These are phyloP conservation scores for Camponotus pennsylvanicus DNA, from an alignment of 1,140 invertebrate genomes.

Conservation along the genomic window DNA sequence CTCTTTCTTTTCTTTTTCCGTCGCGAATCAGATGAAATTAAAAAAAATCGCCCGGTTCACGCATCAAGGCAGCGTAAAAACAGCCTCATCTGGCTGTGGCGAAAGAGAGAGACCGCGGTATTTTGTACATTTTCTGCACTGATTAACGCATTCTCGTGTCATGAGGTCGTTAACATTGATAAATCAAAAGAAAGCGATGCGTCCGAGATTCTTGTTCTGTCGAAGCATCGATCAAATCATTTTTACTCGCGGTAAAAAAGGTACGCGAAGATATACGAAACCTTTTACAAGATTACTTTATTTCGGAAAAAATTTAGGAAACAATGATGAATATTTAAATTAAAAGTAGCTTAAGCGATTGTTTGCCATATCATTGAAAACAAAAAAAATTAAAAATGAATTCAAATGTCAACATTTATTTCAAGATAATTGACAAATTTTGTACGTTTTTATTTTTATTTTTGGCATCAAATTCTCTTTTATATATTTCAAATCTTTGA, in stretches of 20 bases:
- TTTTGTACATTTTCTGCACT: slow-evolving; percentile 68
- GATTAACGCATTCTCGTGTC: slow-evolving; percentile 66
- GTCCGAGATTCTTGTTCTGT: slow-evolving; percentile 28
- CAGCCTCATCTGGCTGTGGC: slow-evolving; percentile 34
- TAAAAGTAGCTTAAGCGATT: too few relatives aligned
- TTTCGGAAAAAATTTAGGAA: too few relatives aligned
- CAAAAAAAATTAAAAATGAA: too few relatives aligned
- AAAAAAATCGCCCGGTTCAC: neutral
- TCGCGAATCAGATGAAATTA: slow-evolving; percentile 11
- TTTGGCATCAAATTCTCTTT: too few relatives aligned
- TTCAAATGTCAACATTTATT: too few relatives aligned
- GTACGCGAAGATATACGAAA: neutral
- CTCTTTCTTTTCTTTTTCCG: neutral
- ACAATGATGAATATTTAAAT: too few relatives aligned
- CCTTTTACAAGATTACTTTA: neutral
- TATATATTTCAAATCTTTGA: neutral
- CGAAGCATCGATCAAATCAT: slow-evolving; percentile 33
- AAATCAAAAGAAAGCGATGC: slow-evolving; percentile 63
- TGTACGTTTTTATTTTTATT: neutral
- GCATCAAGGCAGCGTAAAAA: slow-evolving; percentile 42
- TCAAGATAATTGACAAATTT: neutral
- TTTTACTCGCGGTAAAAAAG: slow-evolving; percentile 19
- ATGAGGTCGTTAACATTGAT: slow-evolving; percentile 66
- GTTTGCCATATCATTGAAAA: too few relatives aligned
- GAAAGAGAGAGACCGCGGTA: slow-evolving; percentile 50